These are phyloP conservation scores for Prionailurus viverrinus DNA, from an alignment of 2,113 vertebrate species.

Conservation along the genomic window DNA sequence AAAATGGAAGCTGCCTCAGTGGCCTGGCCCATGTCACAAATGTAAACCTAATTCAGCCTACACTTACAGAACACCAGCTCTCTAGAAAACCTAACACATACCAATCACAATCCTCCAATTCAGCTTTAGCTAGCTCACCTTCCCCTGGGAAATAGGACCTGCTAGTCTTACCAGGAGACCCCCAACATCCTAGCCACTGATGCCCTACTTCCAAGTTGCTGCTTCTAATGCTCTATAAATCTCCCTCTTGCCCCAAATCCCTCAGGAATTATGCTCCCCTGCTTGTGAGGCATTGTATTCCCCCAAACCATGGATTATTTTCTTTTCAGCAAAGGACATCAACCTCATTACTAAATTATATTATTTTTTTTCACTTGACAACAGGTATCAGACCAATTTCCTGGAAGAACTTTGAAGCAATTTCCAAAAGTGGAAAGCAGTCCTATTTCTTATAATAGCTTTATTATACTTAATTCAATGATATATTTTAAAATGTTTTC, in stretches of 20 bases:
- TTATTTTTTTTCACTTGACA: not conserved
- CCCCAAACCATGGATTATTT: not conserved
- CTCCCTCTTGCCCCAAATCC: not conserved
- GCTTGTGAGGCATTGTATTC: not conserved
- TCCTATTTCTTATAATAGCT: not conserved
- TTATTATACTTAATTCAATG: not conserved
- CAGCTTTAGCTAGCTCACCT: not conserved
- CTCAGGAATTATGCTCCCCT: not conserved
- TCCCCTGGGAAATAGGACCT: not conserved
- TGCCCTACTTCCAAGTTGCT: not conserved
- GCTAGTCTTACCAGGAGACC: not conserved
- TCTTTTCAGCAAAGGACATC: not conserved
- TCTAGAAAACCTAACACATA: not conserved
- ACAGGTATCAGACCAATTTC: not conserved
- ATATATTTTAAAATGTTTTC: not conserved
- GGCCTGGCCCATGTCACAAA: not conserved
- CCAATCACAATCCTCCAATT: not conserved
- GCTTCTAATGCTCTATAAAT: not conserved
- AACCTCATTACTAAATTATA: not conserved
- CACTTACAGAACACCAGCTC: not conserved
- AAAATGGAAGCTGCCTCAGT: not conserved
- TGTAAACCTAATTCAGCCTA: not conserved
- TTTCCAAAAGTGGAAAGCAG: not conserved
- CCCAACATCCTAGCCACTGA: not conserved
- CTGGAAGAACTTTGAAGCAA: not conserved